A percentile compares a stretch with the other conserved stretches of the same genome.
Conservation (phyloP, 2,113 vertebrate genomes). For the Sminthopsis crassicaudata region DNA sequence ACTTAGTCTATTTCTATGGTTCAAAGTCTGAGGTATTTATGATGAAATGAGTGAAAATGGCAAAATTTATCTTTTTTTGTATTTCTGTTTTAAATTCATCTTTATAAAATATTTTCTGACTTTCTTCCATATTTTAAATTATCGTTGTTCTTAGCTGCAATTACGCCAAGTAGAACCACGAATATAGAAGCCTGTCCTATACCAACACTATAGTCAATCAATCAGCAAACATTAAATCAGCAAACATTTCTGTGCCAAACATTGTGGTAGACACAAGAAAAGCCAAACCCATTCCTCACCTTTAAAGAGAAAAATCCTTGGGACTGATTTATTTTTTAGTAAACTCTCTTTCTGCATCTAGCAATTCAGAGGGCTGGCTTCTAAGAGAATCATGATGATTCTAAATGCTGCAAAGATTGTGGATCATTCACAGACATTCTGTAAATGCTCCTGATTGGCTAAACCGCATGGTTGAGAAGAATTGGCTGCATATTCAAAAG, state of each 20-base stretch:
- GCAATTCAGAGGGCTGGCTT: background rate
- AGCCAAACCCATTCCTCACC: background rate
- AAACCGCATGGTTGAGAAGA: background rate
- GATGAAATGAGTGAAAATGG: background rate
- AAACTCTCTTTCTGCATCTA: background rate
- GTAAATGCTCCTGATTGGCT: background rate
- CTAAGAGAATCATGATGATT: background rate
- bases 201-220: background rate
- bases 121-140: background rate
- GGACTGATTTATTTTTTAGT: background rate
- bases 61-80: background rate
- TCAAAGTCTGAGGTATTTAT: background rate
- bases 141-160: background rate
- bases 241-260: background rate
- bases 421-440: background rate
- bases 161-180: background rate
- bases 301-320: background rate
- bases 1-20: background rate
- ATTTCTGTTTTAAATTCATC: background rate
- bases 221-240: background rate
- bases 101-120: background rate
- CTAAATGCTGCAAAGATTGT: background rate
- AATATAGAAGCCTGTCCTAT: background rate
- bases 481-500: background rate
- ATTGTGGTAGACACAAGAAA: background rate